Base-by-base conservation (phyloP, 2,113 vertebrate species). In the Apaloderma vittatum region DNA sequence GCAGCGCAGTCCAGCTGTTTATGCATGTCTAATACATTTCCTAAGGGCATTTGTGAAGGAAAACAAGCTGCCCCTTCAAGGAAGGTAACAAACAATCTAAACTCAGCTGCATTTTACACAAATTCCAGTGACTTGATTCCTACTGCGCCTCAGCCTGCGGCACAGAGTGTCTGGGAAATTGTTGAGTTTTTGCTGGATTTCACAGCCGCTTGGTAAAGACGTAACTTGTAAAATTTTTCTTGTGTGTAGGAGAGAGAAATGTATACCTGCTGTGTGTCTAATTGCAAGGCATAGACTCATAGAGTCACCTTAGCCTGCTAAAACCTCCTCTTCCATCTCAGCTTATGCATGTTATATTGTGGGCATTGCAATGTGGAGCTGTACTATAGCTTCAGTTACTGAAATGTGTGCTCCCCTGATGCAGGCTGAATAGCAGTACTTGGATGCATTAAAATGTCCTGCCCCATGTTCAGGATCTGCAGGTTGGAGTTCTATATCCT, bases 1-100 rank as follows among this genome's bases (percentile, higher is more conserved):
- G 57, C 90, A 95, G 78, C 86, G 68, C 26, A 81, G 75, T 89
- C 87, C 90, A 95, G 93, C 71, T 96, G 91, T 93, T 93, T 94
- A 36, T 88, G 84, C 62, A 77, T 85, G 84, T 96, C 87, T 94
- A 93, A 95, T 94, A 61, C 3, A 2, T n/a, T 36, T 86, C 93
- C 90, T 89, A 65, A 73, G 37, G 92, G 57, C 27, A 17, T 78
- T 72, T 65, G 34, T 86, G 88, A 77, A 77, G 82, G 51, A 84
- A 96, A 96, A 72, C 57, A 95, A 95, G 83, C 32, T 92, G 19
- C 29, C 62, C 40, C 79, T 93, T 76, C 86, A 87, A 95, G 88
- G 55, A 94, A 90, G 51, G 80, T 80, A 91, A 55, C 58, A 93
- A 93, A 75, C 45, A 65, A 51, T 76, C 67, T 90, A 77, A 94